These are phyloP conservation scores for Euleptes europaea DNA, from an alignment of 2,113 vertebrate species.

Conservation along the genomic window DNA sequence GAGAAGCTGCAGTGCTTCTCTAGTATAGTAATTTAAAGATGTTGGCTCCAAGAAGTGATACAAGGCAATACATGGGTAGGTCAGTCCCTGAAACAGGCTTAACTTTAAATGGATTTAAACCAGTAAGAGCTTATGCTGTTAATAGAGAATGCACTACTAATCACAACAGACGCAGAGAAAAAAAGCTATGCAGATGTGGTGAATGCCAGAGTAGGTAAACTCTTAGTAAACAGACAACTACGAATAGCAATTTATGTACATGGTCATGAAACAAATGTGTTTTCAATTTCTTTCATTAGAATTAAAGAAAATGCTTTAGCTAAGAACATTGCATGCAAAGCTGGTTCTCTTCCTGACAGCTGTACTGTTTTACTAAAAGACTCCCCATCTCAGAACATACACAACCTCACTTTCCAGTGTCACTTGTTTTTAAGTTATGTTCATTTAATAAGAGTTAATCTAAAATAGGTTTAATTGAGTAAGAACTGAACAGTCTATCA, in stretches of 20 bases:
- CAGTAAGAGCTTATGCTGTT: not conserved
- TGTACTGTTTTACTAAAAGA: not conserved
- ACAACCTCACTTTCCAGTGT: not conserved
- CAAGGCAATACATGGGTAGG: not conserved
- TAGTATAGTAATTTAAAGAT: not conserved
- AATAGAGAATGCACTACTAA: not conserved
- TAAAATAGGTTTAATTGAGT: not conserved
- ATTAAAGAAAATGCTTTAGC: not conserved
- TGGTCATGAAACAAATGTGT: slow-evolving; percentile 38
- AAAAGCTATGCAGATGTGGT: not conserved
- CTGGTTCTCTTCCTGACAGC: not conserved
- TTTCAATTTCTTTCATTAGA: slow-evolving; percentile 37
- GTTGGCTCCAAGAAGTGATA: not conserved
- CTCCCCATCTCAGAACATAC: not conserved
- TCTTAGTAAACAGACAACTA: slow-evolving; percentile 2
- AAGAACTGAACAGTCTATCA: not conserved
- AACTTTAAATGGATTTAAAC: not conserved
- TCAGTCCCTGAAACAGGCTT: not conserved
- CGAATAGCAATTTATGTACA: slow-evolving; percentile 23
- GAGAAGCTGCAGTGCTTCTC: not conserved
- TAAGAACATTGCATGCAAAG: not conserved
- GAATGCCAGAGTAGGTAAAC: not conserved
- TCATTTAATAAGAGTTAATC: not conserved
- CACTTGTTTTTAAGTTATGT: not conserved
- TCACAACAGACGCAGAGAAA: not conserved